Evolutionary conservation across 2,888 invertebrate species (phyloP).

Genomic region (Cataglyphis livida): DNA sequence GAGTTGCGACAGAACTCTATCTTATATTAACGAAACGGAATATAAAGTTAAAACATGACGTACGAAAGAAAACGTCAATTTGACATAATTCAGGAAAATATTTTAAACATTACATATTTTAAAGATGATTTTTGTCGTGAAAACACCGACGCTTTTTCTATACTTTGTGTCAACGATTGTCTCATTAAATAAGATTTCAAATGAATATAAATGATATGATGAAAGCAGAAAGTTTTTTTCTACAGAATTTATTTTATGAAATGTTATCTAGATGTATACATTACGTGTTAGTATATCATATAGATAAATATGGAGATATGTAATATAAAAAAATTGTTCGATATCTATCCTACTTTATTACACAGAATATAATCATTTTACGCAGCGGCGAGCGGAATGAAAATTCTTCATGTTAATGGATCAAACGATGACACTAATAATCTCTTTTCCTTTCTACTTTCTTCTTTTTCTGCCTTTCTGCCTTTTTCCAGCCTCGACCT

Average conservation of each 20-base stretch:
- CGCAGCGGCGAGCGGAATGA: neutral
- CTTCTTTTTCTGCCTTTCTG: conserved; percentile 66
- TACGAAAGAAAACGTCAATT: conserved; percentile 3
- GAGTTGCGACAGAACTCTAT: conserved; percentile 25
- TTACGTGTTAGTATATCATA: neutral
- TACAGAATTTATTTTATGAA: conserved; percentile 23
- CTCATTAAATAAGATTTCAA: conserved; percentile 50
- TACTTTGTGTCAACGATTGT: conserved; percentile 46
- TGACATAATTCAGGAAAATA: conserved; percentile 11
- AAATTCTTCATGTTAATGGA: conserved; percentile 54
- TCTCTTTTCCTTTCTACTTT: conserved; percentile 54
- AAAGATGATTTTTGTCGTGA: conserved; percentile 39
- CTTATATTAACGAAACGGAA: neutral
- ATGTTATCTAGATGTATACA: neutral
- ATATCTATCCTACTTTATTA: neutral
- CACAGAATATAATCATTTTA: neutral
- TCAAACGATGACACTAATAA: conserved; percentile 35
- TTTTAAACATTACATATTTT: neutral
- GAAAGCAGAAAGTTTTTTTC: neutral
- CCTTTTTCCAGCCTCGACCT: conserved; percentile 58
- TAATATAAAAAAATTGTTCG: neutral
- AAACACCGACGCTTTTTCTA: conserved; percentile 29
- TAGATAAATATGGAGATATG: neutral
- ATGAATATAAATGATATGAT: conserved; percentile 25
- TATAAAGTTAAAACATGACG: neutral